Base-by-base conservation (phyloP, 2,113 vertebrate species). In the Cyanistes caeruleus region DNA sequence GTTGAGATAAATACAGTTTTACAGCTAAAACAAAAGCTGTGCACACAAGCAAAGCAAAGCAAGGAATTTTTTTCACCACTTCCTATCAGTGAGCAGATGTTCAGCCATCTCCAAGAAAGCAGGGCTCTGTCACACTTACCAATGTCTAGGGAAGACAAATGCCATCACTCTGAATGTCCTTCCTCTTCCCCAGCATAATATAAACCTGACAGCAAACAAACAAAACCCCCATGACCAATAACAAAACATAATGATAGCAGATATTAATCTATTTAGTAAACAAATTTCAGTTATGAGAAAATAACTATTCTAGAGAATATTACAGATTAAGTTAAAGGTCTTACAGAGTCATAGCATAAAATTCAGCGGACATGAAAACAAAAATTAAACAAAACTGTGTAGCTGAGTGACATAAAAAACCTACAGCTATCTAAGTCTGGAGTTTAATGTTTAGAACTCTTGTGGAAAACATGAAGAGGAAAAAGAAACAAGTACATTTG, bases 191-290 rank as follows among this genome's bases (percentile, higher is more conserved):
- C 13, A 84, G 31, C 25, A 52, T 84, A 37, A 31, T 17, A 37
- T 5, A 62, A 64, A n/a, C 0, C 2, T 18, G 39, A 33, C 2
- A 56, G 2, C 7, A 55, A 55, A 73, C 8, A 63, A 60, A 48
- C 9, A 63, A 37, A 23, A 6, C 5, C 1, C 11, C 10, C 9
- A 35, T 0, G 1, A 35, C 15, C 8, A 30, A 33, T 28, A 63
- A 7, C 1, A 70, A 67, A 56, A 17, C 10, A 11, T 48, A 60
- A 3, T 5, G 5, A 37, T 19, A 39, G 7, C n/a, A 74, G 9
- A 56, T 53, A 62, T 23, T 46, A 51, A 30, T 43, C 5, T 62
- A 21, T 39, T 74, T 82, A 37, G 22, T 4, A 69, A 74, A 53
- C 4, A 43, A 69, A 59, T 53, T 33, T 3, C 24, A 64, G 3